phyloP scores from a whole-genome alignment of 2,113 vertebrate genomes.

The Datnioides undecimradiatus region DNA sequence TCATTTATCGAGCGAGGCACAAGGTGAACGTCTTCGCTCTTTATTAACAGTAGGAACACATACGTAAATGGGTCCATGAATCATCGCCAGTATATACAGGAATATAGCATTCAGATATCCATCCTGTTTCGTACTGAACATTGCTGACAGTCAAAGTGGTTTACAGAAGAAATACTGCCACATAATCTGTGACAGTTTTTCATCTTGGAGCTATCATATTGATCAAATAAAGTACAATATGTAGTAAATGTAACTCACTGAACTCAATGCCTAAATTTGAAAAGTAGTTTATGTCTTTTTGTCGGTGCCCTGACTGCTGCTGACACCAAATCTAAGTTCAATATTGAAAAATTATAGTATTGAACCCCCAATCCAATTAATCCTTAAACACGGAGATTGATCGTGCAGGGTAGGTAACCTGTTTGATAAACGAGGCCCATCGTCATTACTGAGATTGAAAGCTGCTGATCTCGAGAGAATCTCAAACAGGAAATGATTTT shows the following conservation, averaged over 20 bases:
- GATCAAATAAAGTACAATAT: conserved; percentile 15
- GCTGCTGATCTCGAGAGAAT: conserved; percentile 73
- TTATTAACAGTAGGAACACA: conserved; percentile 37
- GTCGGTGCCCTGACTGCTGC: not conserved
- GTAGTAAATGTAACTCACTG: not conserved
- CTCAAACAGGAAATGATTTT: conserved; percentile 60
- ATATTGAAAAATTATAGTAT: conserved; percentile 17
- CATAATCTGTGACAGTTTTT: conserved; percentile 1
- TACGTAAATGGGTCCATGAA: conserved; percentile 32
- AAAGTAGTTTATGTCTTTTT: conserved; percentile 30
- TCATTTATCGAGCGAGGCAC: conserved; percentile 62
- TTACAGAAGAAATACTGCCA: conserved; percentile 8
- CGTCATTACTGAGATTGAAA: conserved; percentile 55
- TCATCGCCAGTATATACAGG: conserved; percentile 35
- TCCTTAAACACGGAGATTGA: conserved; percentile 41
- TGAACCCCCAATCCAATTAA: conserved; percentile 44
- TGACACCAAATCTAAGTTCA: conserved; percentile 1
- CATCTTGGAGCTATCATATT: not conserved
- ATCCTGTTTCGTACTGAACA: conserved; percentile 28
- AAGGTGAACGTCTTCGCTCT: conserved; percentile 51
- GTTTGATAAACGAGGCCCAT: conserved; percentile 59
- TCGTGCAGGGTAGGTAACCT: conserved; percentile 1
- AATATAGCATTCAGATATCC: conserved; percentile 9
- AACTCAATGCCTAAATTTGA: not conserved
- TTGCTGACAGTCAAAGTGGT: conserved; percentile 14